phyloP scores from a whole-genome alignment of 2,888 invertebrate species.

The Andrena flavipes region DNA sequence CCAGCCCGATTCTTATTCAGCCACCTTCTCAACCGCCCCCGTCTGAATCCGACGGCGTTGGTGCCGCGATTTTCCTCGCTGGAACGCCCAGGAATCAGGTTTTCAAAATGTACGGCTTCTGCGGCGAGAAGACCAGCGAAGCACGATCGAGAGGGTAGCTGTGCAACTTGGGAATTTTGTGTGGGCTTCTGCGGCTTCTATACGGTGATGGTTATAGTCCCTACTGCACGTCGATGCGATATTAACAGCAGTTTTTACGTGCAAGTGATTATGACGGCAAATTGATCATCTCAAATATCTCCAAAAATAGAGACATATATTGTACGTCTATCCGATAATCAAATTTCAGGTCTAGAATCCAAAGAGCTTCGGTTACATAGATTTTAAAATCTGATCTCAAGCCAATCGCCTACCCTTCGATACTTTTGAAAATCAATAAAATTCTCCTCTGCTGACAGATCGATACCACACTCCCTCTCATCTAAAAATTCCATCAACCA shows the following conservation, averaged over 20 bases:
- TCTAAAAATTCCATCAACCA: background rate
- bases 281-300: background rate
- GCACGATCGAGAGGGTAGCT: background rate
- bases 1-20: constrained; percentile 57
- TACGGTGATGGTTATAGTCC: background rate
- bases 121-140: background rate
- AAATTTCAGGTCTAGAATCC: no score
- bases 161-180: background rate
- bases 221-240: background rate
- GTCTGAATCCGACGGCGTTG: constrained; percentile 39
- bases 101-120: constrained; percentile 46
- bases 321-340: no score
- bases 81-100: constrained; percentile 49
- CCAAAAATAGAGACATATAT: no score
- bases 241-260: background rate
- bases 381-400: no score
- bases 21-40: constrained; percentile 51
- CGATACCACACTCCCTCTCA: background rate
- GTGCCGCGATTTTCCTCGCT: constrained; percentile 58
- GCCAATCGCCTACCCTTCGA: no score
- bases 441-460: no score
- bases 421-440: no score
- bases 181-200: no score
- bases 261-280: background rate
- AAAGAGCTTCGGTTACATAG: no score